Conservation (phyloP, 64 coral and sea anemone species). For the Orbicella faveolata region DNA sequence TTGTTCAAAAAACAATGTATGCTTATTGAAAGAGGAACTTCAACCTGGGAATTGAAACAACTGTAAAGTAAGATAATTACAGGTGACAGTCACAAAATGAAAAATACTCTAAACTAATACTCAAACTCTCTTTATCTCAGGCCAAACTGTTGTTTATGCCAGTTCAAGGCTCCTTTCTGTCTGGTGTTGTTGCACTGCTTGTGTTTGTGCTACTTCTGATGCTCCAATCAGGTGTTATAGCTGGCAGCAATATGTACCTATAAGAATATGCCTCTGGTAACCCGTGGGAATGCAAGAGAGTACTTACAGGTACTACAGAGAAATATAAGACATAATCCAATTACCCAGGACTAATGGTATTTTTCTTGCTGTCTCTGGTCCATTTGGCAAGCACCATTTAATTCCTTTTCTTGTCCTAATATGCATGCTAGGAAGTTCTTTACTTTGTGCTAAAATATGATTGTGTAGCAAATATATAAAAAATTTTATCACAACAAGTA, state of each 20-base stretch:
- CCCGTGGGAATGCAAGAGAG: not conserved
- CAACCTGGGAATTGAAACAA: not conserved
- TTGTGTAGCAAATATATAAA: no score
- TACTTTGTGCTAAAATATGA: no score
- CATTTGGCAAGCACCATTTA: no score
- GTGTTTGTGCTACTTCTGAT: conserved; percentile 74
- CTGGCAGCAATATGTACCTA: conserved; percentile 57
- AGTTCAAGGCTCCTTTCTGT: conserved; percentile 63
- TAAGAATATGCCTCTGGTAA: not conserved
- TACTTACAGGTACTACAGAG: not conserved
- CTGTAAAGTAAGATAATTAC: no score
- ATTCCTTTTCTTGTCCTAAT: no score
- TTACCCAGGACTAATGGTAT: no score
- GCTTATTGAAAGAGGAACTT: no score
- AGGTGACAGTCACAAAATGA: not conserved
- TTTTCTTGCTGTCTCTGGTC: no score
- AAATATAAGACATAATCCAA: not conserved
- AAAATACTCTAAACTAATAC: no score
- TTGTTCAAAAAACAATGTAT: no score
- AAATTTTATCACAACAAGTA: no score
- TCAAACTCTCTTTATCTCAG: conserved; percentile 36
- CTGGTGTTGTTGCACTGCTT: conserved; percentile 37
- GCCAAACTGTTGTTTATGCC: conserved; percentile 78
- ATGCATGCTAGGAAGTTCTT: no score
- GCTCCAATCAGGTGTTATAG: conserved; percentile 68